Conservation (phyloP, 1,140 invertebrate genomes). For the Tetragonula clypearis region DNA sequence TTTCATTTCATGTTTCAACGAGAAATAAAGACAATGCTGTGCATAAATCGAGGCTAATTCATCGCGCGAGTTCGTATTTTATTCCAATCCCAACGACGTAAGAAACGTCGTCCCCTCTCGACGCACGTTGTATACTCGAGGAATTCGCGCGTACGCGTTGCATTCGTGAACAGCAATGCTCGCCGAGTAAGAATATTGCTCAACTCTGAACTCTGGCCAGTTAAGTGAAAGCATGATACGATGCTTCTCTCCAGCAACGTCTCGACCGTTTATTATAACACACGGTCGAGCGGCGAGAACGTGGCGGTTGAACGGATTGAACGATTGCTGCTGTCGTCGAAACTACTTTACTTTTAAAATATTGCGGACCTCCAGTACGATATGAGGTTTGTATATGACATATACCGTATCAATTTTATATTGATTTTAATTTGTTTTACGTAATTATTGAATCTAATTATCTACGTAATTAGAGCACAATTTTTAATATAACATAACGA, state of each 20-base stretch:
- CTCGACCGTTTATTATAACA: background rate
- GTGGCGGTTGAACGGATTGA: too few relatives aligned
- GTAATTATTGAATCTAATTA: too few relatives aligned
- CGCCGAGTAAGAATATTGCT: constrained; percentile 14
- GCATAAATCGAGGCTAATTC: background rate
- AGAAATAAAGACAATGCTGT: background rate
- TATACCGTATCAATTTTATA: too few relatives aligned
- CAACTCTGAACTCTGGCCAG: background rate
- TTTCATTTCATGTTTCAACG: background rate
- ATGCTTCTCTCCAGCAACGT: background rate
- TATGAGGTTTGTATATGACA: too few relatives aligned
- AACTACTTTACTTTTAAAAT: too few relatives aligned
- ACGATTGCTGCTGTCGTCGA: too few relatives aligned
- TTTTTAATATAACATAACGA: too few relatives aligned
- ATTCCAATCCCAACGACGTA: background rate
- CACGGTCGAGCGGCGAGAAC: background rate
- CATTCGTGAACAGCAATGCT: background rate
- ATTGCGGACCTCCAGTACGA: too few relatives aligned
- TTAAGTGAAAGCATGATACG: background rate
- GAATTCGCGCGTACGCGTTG: background rate
- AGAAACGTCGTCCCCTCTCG: background rate
- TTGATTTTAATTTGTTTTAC: too few relatives aligned
- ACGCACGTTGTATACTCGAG: background rate
- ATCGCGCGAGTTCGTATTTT: background rate
- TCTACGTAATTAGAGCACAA: too few relatives aligned